Base-by-base conservation (phyloP, 2,113 vertebrate species). In the Pachyramphus minor region DNA sequence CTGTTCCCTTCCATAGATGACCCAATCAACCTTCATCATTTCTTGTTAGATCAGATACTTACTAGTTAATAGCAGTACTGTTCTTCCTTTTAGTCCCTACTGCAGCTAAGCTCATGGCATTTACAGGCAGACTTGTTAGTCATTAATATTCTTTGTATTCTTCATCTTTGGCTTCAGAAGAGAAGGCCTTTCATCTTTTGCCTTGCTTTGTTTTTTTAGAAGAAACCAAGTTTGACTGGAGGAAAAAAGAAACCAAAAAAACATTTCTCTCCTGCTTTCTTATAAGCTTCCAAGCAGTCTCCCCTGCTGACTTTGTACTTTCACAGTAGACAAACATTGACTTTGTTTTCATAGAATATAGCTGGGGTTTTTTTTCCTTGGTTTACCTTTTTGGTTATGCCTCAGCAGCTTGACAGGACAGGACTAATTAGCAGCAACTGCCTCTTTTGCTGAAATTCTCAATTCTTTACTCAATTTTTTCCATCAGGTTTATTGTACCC, bases 111-210 rank as follows among this genome's bases (percentile, higher is more conserved):
- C 93, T 95, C 56, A 16, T 89, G 90, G 93, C 79, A 28, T 86
- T 96, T 93, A 58, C 88, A 91, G 84, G 39, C 82, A 90, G 92
- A 86, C 76, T 83, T 88, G 90, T 96, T 95, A 94, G 95, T 95
- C 96, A 89, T 97, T 96, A 94, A 92, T 96, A 94, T 94, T 93
- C 95, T 94, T 96, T 94, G 73, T 97, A 93, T 94, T 94, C 93
- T 95, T 95, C 95, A 90, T 96, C 95, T 89, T 90, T 95, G 90
- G 96, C 95, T 97, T 96, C 88, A 92, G 79, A 94, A 90, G 66
- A 96, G 90, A 58, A 52, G 86, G 84, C 72, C 88, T 97, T 97
- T 97, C 90, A 97, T 97, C 96, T 96, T 90, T 74, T 90, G 83
- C 91, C 60, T 96, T 52, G 52, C 90, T 96, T 95, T 96, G 93